These are phyloP conservation scores for Pseudois nayaur DNA, from an alignment of 2,113 vertebrate genomes.

Conservation along the genomic window DNA sequence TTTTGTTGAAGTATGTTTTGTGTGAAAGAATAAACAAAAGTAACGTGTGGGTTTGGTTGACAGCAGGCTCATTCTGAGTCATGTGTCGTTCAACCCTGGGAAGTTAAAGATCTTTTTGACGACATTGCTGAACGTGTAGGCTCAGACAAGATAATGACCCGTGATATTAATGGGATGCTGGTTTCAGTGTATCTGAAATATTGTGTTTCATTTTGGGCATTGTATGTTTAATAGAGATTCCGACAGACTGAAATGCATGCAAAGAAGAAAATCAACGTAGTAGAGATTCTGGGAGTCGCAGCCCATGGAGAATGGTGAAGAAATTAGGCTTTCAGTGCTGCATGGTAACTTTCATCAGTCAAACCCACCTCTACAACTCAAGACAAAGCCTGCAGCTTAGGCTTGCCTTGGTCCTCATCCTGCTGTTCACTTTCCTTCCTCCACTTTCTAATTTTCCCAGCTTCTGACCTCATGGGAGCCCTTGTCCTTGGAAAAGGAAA, in stretches of 20 bases:
- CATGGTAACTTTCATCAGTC: neutral
- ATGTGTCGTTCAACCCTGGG: neutral
- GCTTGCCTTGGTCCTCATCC: neutral
- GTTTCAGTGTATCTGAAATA: neutral
- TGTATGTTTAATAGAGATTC: neutral
- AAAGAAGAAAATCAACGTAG: neutral
- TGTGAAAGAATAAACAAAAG: conserved; percentile 19
- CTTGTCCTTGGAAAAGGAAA: neutral
- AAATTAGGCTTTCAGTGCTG: neutral
- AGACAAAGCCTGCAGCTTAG: neutral
- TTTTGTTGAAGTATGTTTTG: neutral
- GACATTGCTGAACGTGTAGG: neutral
- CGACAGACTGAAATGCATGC: neutral
- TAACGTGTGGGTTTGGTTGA: neutral
- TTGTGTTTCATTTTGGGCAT: neutral
- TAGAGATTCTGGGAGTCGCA: neutral
- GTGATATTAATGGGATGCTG: neutral
- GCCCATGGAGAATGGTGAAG: neutral
- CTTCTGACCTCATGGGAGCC: neutral
- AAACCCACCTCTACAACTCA: neutral
- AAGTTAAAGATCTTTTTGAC: neutral
- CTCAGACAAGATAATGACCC: neutral
- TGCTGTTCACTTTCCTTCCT: neutral
- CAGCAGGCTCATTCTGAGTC: neutral
- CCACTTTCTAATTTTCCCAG: neutral